These are phyloP conservation scores for Prionailurus viverrinus DNA, from an alignment of 2,113 vertebrate genomes.

Conservation along the genomic window DNA sequence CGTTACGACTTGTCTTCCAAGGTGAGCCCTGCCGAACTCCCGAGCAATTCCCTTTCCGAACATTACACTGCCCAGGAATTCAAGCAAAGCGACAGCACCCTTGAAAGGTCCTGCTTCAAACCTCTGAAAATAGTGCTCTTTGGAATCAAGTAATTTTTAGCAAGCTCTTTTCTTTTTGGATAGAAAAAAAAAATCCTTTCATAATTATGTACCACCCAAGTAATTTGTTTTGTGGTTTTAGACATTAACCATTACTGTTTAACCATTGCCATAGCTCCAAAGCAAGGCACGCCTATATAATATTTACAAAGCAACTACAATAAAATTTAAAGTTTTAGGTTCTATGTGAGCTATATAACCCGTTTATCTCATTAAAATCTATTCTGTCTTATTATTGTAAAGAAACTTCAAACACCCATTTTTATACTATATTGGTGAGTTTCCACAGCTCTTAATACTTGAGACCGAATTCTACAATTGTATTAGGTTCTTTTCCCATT, in stretches of 20 bases:
- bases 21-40: not conserved
- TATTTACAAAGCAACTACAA: not conserved
- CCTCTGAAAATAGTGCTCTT: not conserved
- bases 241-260: not conserved
- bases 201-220: not conserved
- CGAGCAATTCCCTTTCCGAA: not conserved
- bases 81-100: not conserved
- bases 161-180: not conserved
- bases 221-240: constrained; percentile 1
- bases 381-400: not conserved
- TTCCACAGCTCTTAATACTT: not conserved
- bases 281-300: not conserved
- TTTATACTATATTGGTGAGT: not conserved
- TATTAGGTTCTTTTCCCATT: not conserved
- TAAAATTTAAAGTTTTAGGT: not conserved
- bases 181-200: not conserved
- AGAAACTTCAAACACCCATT: not conserved
- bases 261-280: not conserved
- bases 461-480: not conserved
- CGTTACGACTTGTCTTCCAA: not conserved
- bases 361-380: not conserved
- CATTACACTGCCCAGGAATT: not conserved
- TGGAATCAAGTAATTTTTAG: not conserved
- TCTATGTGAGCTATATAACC: not conserved
- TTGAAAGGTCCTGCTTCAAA: not conserved